Evolutionary conservation across 2,888 invertebrate species (phyloP), one percentile per base, ranked within the genome.

Genomic region (Hipparchia sbordonii): DNA sequence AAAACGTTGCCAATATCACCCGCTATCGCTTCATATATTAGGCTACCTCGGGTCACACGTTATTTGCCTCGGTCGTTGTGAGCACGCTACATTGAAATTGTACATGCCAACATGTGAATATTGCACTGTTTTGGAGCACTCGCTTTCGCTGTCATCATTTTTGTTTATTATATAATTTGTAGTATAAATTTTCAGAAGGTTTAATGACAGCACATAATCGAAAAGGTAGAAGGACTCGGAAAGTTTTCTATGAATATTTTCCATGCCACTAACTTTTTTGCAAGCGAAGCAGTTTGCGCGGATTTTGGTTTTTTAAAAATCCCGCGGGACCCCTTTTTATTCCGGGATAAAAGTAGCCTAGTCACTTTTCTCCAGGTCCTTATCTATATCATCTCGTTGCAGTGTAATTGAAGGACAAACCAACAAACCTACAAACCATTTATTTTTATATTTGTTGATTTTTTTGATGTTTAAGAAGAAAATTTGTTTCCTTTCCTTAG

Each of bases 1-100:
- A 88, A 90, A 89, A 91, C 92, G 92, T 90, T 87, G 90, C 91
- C 85, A 81, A 82, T 88, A 84, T 67, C 68, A 76, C 80, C 76
- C 82, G 71, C 70, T 12, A 51, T 9, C 66, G 65, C 71, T 59
- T 61, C 48, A n/a, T 48, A n/a, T 45, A 54, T 46, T 67, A 51
- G 48, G 48, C 67, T 52, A 48, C 45, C 52, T 59, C 70, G n/a
- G 59, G 10, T 45, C 51, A 62, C 45, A 51, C 48, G 59, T 33
- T 9, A 23, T 23, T 54, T 6, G 56, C 57, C 63, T 56, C 6
- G 39, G 54, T n/a, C 67, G 10, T 54, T 45, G 66, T 60, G 54
- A 67, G 63, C 70, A 63, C 70, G 70, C 70, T 56, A 63, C 12
- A 23, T 39, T 23, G 62, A 45, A 59, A 51, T 9, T 60, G 69